These are phyloP conservation scores for Apotomis betuletana DNA, from an alignment of 2,888 invertebrate species.

Conservation along the genomic window DNA sequence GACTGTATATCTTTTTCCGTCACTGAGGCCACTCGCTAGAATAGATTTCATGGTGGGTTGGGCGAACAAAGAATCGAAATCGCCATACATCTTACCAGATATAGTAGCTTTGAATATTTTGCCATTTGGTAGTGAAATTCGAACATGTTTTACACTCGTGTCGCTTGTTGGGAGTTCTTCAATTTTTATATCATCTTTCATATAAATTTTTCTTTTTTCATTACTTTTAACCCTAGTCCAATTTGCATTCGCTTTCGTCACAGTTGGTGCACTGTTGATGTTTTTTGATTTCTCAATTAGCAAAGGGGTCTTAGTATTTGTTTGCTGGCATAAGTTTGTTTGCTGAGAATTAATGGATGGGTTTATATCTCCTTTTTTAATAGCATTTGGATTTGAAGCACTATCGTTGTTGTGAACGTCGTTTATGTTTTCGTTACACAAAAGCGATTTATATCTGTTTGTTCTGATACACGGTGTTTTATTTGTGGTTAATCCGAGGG, in stretches of 20 bases:
- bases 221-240: not conserved
- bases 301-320: not conserved
- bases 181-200: conserved; percentile 55
- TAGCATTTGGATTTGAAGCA: not conserved
- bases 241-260: not conserved
- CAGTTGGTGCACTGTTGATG: not conserved
- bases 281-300: not conserved
- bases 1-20: conserved; percentile 58
- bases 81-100: conserved; percentile 57
- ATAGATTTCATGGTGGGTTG: conserved; percentile 60
- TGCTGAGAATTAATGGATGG: not conserved
- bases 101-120: conserved; percentile 68
- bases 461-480: not conserved
- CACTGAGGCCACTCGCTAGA: conserved; percentile 54
- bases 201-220: conserved; percentile 45
- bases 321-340: not conserved
- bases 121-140: conserved; percentile 65
- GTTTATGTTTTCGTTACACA: conserved; percentile 7
- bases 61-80: conserved; percentile 61
- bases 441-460: not conserved
- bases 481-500: not conserved
- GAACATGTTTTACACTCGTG: conserved; percentile 57
- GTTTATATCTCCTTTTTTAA: not conserved
- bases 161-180: conserved; percentile 54
- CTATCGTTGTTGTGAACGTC: not conserved